Conservation (phyloP, 2,113 vertebrate genomes). For the Athene cunicularia region DNA sequence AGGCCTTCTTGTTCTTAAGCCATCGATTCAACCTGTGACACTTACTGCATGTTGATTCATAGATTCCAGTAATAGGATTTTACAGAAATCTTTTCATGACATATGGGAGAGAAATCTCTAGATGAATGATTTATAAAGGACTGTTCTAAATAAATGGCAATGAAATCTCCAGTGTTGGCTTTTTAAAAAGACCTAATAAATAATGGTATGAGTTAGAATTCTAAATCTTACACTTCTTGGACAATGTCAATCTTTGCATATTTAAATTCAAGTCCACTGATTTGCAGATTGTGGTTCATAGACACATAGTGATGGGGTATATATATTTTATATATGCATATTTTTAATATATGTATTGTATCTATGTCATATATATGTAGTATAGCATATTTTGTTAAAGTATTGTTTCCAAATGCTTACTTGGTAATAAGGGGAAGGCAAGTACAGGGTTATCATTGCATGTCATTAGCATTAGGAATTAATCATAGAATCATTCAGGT, state of each 20-base stretch:
- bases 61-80: conserved; percentile 16
- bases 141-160: background rate
- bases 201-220: background rate
- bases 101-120: background rate
- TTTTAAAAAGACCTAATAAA: background rate
- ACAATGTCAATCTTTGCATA: background rate
- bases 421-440: background rate
- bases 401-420: background rate
- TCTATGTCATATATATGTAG: background rate
- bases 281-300: background rate
- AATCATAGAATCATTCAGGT: too few species aligned
- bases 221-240: background rate
- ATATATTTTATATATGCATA: background rate
- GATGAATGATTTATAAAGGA: conserved; percentile 6
- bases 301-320: background rate
- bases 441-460: background rate
- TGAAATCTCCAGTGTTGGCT: background rate
- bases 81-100: background rate
- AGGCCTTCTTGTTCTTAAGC: background rate
- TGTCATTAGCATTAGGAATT: background rate
- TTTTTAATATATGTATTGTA: background rate
- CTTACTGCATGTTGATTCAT: background rate
- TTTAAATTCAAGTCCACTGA: background rate
- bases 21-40: background rate
- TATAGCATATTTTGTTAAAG: background rate